Base-by-base conservation (phyloP, 2,888 invertebrate species). In the Hesperia comma region DNA sequence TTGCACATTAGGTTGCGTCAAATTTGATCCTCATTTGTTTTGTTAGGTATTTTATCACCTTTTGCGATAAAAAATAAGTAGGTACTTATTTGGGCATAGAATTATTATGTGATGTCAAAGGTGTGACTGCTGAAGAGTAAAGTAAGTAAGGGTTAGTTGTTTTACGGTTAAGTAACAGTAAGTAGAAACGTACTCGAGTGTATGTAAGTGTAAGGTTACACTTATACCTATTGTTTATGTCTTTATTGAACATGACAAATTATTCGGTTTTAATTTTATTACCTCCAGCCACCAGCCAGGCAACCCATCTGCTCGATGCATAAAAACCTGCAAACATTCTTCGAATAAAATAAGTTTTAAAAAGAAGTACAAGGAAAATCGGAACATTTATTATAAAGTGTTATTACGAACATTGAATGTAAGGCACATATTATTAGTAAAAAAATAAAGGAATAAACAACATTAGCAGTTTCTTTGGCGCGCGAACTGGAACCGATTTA, bases 391-490 rank as follows among this genome's bases (percentile, higher is more conserved):
- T 61, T 37, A 67, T 51, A 61, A 54, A 63, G 61, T 67, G 54
- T 74, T 70, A 74, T 79, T 76, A 77, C 74, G 78, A 77, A 76
- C 71, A 74, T 74, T 57, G 19, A 67, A 70, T 70, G 67, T 69
- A 72, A 74, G 70, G 70, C 74, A 70, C 72, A 71, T n/a, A n/a
- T n/a, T n/a, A n/a, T 75, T 73, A 75, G 72, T 73, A 74, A 80
- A 79, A 82, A 86, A 79, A 81, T 75, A 79, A 80, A 84, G 77
- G 78, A 79, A 80, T 77, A 83, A 84, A 83, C 81, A 81, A 84
- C 87, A 88, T 89, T 86, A 88, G 84, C 81, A 79, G 81, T 82
- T 84, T 86, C 85, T 89, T 88, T 86, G 85, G 83, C 81, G 82
- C 80, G 74, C 68, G 66, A 60, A 80, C 79, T 87, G 90, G 87